phyloP scores from a whole-genome alignment of 1,140 invertebrate genomes.

The Anadara kagoshimensis region DNA sequence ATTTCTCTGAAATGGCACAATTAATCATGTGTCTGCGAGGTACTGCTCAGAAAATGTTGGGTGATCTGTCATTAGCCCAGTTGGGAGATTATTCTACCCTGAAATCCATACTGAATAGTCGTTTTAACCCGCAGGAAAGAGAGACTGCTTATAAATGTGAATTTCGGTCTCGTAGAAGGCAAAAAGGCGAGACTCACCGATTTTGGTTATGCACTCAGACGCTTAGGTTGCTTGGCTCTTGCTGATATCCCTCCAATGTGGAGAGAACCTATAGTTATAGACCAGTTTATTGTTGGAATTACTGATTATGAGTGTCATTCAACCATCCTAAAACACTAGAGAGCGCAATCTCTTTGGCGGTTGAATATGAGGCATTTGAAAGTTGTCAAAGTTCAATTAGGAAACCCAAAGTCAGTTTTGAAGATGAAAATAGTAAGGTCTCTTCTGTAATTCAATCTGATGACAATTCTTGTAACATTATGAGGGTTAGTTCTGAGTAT shows the following conservation, averaged over 20 bases:
- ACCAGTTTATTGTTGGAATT: constrained; percentile 36
- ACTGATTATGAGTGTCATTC: constrained; percentile 10
- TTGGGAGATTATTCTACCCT: constrained; percentile 27
- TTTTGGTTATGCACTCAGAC: constrained; percentile 34
- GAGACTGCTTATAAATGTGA: constrained; percentile 30
- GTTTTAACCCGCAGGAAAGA: constrained; percentile 32
- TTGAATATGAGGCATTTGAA: constrained; percentile 21
- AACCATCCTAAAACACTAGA: constrained; percentile 15
- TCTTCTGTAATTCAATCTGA: too few species aligned
- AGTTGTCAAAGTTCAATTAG: background rate
- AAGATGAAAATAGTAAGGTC: too few species aligned
- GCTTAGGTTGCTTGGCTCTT: constrained; percentile 27
- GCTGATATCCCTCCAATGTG: constrained; percentile 2
- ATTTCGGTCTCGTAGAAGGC: constrained; percentile 28
- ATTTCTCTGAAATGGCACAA: constrained; percentile 27
- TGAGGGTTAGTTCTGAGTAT: background rate
- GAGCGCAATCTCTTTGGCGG: constrained; percentile 16
- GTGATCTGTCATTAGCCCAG: constrained; percentile 20
- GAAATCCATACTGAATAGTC: constrained; percentile 13
- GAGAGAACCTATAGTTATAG: constrained; percentile 24
- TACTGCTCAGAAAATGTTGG: constrained; percentile 30
- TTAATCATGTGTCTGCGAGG: constrained; percentile 41
- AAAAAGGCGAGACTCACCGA: constrained; percentile 23
- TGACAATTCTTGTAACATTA: background rate
- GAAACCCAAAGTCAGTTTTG: background rate